These are phyloP conservation scores for Goniozus legneri DNA, from an alignment of 1,140 invertebrate genomes.

Conservation along the genomic window DNA sequence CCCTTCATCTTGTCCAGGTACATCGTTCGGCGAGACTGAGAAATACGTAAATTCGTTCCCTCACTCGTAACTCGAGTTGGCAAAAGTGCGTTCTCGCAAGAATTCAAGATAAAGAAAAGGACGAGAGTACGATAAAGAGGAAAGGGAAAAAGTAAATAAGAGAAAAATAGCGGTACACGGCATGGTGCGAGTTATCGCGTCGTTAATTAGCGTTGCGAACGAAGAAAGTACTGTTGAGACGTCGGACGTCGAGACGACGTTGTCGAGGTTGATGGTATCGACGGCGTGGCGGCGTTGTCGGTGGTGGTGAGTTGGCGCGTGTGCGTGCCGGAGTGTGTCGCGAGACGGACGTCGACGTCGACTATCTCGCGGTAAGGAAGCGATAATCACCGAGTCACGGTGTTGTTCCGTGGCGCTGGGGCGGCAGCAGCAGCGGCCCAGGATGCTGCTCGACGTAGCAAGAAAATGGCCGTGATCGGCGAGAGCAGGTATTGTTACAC, in stretches of 20 bases:
- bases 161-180: conserved; percentile 1
- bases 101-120: conserved; percentile 2
- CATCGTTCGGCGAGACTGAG: too few relatives aligned
- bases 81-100: conserved; percentile 10
- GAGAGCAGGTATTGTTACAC: conserved; percentile 33
- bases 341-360: background rate
- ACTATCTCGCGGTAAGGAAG: background rate
- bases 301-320: background rate
- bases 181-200: conserved; percentile 7
- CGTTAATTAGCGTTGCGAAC: background rate
- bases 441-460: conserved; percentile 41
- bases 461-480: conserved; percentile 50
- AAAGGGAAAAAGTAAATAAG: background rate
- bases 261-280: background rate
- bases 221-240: too few relatives aligned
- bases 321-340: too few relatives aligned
- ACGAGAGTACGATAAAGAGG: conserved; percentile 1
- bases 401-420: conserved; percentile 28
- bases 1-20: too few relatives aligned
- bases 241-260: background rate
- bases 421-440: conserved; percentile 24
- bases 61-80: too few relatives aligned
- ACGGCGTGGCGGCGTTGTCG: background rate
- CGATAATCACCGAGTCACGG: conserved; percentile 19
- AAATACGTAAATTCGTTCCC: too few relatives aligned